Conservation (phyloP, 2,888 invertebrate genomes). For the Operophtera brumata region DNA sequence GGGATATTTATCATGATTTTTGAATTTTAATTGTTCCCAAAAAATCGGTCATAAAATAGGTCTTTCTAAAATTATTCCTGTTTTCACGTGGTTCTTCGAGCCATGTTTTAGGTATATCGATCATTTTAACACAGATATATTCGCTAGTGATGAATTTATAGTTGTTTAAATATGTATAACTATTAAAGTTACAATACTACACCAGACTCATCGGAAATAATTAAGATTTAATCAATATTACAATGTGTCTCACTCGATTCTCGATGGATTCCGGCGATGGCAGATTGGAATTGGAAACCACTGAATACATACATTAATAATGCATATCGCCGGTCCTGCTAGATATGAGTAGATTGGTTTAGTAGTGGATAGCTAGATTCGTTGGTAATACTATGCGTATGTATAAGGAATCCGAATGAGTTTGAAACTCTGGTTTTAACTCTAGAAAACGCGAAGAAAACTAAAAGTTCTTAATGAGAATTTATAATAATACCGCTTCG, state of each 20-base stretch:
- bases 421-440: neutral
- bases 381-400: neutral
- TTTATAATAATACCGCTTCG: no score
- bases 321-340: conserved; percentile 1
- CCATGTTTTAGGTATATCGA: no score
- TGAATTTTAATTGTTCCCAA: no score
- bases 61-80: no score
- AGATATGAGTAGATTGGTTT: neutral
- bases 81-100: no score
- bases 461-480: no score
- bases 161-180: no score
- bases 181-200: neutral
- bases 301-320: conserved; percentile 11
- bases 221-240: conserved; percentile 13
- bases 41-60: no score
- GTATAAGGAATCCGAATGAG: neutral
- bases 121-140: no score
- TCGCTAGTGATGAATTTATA: no score
- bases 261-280: conserved; percentile 7
- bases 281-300: conserved; percentile 20
- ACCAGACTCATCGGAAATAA: conserved; percentile 8
- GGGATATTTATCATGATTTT: no score
- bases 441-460: no score
- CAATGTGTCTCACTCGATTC: conserved; percentile 10
- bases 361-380: neutral